Conservation (phyloP, 2,888 invertebrate species). For the Harmothoe impar region DNA sequence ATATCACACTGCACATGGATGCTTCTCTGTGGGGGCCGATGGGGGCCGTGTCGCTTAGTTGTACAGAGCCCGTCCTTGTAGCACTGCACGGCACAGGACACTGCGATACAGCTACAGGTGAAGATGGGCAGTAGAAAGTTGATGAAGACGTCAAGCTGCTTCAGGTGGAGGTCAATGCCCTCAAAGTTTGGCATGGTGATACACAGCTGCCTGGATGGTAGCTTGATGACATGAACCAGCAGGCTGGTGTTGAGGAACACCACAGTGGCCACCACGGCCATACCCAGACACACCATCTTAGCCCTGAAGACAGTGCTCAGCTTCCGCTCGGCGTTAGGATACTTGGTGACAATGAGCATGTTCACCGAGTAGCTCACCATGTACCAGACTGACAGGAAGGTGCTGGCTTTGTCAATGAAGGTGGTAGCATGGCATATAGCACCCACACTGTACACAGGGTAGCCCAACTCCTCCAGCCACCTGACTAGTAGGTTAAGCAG, state of each 20-base stretch:
- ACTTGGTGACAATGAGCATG: constrained; percentile 21
- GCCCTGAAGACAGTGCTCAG: constrained; percentile 42
- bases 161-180: background rate
- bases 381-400: constrained; percentile 56
- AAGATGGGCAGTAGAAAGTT: background rate
- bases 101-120: background rate
- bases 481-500: constrained; percentile 2
- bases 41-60: background rate
- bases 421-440: constrained; percentile 40
- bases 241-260: constrained; percentile 56
- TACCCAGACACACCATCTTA: background rate
- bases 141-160: constrained; percentile 4
- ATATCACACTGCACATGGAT: constrained; percentile 40
- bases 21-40: constrained; percentile 34
- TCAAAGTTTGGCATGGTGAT: background rate
- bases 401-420: background rate
- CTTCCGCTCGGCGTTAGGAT: background rate
- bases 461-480: constrained; percentile 58
- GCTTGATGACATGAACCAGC: background rate
- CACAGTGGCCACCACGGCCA: constrained; percentile 22
- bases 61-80: constrained; percentile 18
- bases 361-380: constrained; percentile 39
- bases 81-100: background rate
- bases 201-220: background rate
- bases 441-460: constrained; percentile 5